Base-by-base conservation (phyloP, 1,140 invertebrate genomes). In the Potamilus streckersoni region DNA sequence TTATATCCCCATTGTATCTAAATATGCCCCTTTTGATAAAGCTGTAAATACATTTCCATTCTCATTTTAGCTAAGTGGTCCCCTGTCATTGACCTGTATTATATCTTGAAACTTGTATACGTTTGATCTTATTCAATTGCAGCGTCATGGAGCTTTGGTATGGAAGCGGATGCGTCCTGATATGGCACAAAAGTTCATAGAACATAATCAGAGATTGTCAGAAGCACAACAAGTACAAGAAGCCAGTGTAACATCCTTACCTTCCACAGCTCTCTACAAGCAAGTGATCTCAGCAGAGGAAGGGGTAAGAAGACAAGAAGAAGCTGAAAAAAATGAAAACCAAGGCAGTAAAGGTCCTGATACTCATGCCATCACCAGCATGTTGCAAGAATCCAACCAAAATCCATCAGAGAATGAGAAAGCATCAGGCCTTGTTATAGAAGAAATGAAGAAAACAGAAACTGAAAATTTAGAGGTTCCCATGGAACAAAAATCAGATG, bases 81-180 rank as follows among this genome's bases (percentile, higher is more conserved):
- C 31, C 16, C 38, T 62, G 38, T 15, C 20, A 14, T 20, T 56
- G 66, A n/a, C 38, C 17, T 17, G n/a, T 14, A 15, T 17, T 65
- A 16, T 5, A 78, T 38, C 16, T 23, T 62, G 27, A 14, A 69
- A 69, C 12, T 14, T 69, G 17, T 31, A 38, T 38, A 13, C 19
- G 23, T 61, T 70, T 16, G 61, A 23, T 31, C 16, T 49, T n/a
- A 19, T 65, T 49, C 17, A 60, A 57, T 82, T 80, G 8, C 79
- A 88, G 86, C 79, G 87, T 20, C 83, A 87, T 66, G 87, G 87
- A 57, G 75, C 78, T 61, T 88, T 88, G 80, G 86, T 89, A 8
- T 88, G 85, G 85, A 80, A 82, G 65, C 76, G 74, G 58, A 79
- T 85, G 79, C 73, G 79, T 38, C 75, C 73, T 27, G 75, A 83